phyloP scores from a whole-genome alignment of 2,888 invertebrate genomes.

The Cheilosia urbana region DNA sequence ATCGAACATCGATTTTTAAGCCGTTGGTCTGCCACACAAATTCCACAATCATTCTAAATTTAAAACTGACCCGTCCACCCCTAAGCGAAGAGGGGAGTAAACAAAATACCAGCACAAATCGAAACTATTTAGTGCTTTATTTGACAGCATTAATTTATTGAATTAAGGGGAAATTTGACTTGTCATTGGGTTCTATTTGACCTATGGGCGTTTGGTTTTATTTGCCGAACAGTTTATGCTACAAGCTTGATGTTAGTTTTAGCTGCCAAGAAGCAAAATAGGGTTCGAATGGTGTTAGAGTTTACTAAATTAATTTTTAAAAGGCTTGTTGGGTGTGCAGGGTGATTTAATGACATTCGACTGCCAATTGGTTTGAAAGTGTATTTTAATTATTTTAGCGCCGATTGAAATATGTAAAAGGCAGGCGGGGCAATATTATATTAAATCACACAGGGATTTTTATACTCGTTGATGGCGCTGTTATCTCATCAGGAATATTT shows the following conservation, averaged over 20 bases:
- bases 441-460: too few species aligned
- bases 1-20: too few species aligned
- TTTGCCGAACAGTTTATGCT: neutral
- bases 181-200: neutral
- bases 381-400: too few species aligned
- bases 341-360: neutral
- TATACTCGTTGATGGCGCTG: too few species aligned
- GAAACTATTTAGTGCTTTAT: neutral
- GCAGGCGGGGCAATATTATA: neutral
- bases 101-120: too few species aligned
- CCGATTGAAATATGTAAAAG: too few species aligned
- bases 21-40: neutral
- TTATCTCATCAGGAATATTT: too few species aligned
- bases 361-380: neutral
- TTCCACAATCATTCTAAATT: neutral
- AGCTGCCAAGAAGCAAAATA: neutral
- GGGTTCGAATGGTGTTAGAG: neutral
- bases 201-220: neutral
- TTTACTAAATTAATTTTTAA: constrained; percentile 2
- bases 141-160: constrained; percentile 5
- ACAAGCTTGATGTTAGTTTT: neutral
- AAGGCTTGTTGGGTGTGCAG: neutral
- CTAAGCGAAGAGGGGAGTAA: too few species aligned
- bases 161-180: neutral
- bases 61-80: neutral